These are phyloP conservation scores for Bos indicus DNA, from an alignment of 2,113 vertebrate genomes.

Conservation along the genomic window DNA sequence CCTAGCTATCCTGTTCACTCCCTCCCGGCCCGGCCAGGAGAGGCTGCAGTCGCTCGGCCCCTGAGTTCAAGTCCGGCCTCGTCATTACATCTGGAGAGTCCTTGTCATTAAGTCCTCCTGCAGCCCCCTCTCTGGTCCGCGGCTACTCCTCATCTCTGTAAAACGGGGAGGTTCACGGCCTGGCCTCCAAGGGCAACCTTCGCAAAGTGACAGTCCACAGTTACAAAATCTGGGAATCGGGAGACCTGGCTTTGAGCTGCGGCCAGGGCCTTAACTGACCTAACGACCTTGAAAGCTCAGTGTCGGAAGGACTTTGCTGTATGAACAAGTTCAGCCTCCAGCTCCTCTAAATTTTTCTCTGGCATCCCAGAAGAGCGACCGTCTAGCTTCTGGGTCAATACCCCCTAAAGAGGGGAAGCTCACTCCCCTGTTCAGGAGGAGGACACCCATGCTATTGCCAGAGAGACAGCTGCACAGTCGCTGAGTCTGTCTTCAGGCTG, in stretches of 20 bases:
- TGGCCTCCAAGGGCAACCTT: background rate
- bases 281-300: background rate
- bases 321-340: background rate
- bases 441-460: background rate
- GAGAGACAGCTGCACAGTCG: background rate
- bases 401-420: accelerated
- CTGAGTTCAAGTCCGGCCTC: background rate
- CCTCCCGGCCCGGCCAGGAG: background rate
- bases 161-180: background rate
- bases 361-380: background rate
- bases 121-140: background rate
- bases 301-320: background rate
- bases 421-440: background rate
- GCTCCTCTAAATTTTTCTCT: background rate
- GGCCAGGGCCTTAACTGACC: background rate
- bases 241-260: background rate
- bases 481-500: background rate
- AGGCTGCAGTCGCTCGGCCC: background rate
- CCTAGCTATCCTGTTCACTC: background rate
- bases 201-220: background rate
- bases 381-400: background rate
- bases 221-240: background rate
- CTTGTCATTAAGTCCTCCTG: too few relatives aligned
- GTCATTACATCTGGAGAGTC: background rate
- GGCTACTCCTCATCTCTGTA: background rate